These are phyloP conservation scores for Chymomyza caudatula DNA, from an alignment of 2,888 invertebrate genomes.

Conservation along the genomic window DNA sequence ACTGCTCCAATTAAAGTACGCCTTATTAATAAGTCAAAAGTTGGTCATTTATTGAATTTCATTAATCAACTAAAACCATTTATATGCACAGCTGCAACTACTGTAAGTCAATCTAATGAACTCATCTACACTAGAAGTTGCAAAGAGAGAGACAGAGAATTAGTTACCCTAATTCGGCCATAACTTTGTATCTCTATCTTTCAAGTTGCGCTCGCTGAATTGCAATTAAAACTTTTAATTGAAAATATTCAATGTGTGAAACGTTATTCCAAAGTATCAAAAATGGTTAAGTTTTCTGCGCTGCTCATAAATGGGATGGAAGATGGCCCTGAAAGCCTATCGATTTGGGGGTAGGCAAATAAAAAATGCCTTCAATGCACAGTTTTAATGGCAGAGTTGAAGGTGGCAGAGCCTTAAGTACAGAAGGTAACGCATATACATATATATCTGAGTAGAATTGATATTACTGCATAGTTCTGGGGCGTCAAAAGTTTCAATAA, in stretches of 20 bases:
- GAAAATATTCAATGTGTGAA: conserved; percentile 46
- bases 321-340: not conserved
- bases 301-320: not conserved
- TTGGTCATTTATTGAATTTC: not conserved
- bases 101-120: not conserved
- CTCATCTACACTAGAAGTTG: not conserved
- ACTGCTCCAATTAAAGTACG: not conserved
- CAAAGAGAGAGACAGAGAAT: too few relatives aligned
- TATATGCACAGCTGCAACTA: not conserved
- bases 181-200: not conserved
- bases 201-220: conserved; percentile 1
- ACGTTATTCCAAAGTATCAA: conserved; percentile 11
- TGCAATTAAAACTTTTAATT: conserved; percentile 64
- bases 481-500: not conserved
- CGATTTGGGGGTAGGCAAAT: not conserved
- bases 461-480: not conserved
- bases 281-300: not conserved
- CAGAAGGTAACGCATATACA: not conserved
- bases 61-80: not conserved
- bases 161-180: not conserved
- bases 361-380: not conserved
- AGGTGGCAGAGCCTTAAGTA: not conserved
- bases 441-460: not conserved
- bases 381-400: not conserved
- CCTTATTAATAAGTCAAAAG: not conserved